phyloP scores from a whole-genome alignment of 1,140 invertebrate species.

The Tetragnatha versicolor region DNA sequence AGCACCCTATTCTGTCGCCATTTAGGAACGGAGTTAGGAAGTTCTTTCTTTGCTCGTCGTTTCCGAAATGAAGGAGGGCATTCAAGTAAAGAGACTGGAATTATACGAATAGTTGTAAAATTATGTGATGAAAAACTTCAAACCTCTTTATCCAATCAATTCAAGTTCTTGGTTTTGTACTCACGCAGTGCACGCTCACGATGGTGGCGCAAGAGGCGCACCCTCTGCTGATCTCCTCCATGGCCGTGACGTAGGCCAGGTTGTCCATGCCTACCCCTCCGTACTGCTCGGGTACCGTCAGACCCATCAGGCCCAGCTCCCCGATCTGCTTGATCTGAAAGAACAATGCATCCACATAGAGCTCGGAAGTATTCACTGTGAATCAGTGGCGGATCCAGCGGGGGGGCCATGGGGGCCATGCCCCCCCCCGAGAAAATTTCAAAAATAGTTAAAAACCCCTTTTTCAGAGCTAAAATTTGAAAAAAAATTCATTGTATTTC shows the following conservation, averaged over 20 bases:
- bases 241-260: conserved; percentile 89
- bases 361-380: not conserved
- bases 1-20: conserved; percentile 76
- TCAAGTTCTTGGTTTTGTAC: not conserved
- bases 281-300: conserved; percentile 79
- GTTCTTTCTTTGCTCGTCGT: conserved; percentile 79
- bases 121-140: not conserved
- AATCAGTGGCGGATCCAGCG: not conserved
- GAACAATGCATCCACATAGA: not conserved
- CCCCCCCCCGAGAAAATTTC: too few species aligned
- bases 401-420: too few species aligned
- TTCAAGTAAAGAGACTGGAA: conserved; percentile 75
- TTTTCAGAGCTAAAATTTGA: not conserved
- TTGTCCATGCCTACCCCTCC: conserved; percentile 90
- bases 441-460: not conserved
- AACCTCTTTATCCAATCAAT: not conserved
- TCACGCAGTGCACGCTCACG: conserved; percentile 84
- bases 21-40: conserved; percentile 79
- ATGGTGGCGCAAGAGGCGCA: conserved; percentile 87
- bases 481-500: not conserved
- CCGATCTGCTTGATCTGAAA: conserved; percentile 86
- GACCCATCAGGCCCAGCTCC: conserved; percentile 85
- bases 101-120: not conserved
- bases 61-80: conserved; percentile 82
- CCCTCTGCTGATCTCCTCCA: conserved; percentile 84